Evolutionary conservation across 2,113 vertebrate genomes (phyloP), one percentile per base, ranked within the genome.

Genomic region (Lophotis ruficrista): DNA sequence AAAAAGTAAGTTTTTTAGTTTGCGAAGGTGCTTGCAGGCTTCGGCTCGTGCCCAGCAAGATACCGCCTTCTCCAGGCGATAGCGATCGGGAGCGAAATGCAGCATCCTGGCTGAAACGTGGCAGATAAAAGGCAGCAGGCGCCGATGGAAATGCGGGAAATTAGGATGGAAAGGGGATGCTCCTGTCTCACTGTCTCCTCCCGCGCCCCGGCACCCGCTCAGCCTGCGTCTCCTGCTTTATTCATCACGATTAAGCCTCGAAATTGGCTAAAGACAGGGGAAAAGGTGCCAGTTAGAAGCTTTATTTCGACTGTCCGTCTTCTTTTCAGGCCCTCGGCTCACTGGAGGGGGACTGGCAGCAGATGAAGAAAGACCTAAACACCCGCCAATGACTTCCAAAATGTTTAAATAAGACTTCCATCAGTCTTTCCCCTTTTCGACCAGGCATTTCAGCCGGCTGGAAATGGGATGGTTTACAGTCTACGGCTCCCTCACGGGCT

Each of bases 371-470:
- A 73, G 83, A 56, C 92, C 85, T 79, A 81, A 89, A 57, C 2
- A 19, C 30, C 53, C 83, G 68, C 83, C 70, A 80, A 81, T 76
- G 86, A 87, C 83, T 96, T 90, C 69, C 75, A 48, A 84, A 92
- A 92, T 87, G 79, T 87, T 96, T 90, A 94, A 92, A 45, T 80
- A 90, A 90, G 72, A 75, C 5, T 94, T 87, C 58, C 58, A 83
- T 94, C 69, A 25, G 68, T 87, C 68, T 94, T 93, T 25, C 41
- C 51, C 43, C 25, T 35, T 66, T 79, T 56, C 51, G 43, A 69
- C 30, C 57, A n/a, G 35, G 72, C 51, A 0, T 68, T 66, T 71
- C 30, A 38, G 54, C 7, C 0, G 33, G 33, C 25, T 50, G 56
- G 41, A 9, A 85, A 23, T 0, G 9, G n/a, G 70, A 86, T 91